phyloP scores from a whole-genome alignment of 2,888 invertebrate genomes.

The Cylindroiulus punctatus region DNA sequence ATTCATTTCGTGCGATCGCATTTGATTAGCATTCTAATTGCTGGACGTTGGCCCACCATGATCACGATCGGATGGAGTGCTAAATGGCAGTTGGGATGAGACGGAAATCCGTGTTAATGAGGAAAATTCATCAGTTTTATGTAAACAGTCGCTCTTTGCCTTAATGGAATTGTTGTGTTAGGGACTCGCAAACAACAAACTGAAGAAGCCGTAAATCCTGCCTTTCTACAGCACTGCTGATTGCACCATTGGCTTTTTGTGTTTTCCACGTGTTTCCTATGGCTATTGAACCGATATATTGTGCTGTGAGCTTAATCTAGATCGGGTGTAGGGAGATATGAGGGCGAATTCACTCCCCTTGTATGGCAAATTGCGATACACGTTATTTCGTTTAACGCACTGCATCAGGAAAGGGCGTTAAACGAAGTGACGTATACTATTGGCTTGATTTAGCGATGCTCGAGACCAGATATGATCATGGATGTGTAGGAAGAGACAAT shows the following conservation, averaged over 20 bases:
- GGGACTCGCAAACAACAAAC: background rate
- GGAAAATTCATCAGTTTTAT: background rate
- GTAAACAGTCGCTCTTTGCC: background rate
- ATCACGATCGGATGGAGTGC: background rate
- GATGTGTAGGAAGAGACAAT: too few species aligned
- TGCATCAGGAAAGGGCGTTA: too few species aligned
- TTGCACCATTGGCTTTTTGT: background rate
- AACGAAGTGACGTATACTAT: too few species aligned
- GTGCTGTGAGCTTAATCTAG: background rate
- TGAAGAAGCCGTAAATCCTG: constrained; percentile 8
- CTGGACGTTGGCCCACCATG: background rate
- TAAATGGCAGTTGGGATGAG: background rate
- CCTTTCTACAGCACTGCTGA: background rate
- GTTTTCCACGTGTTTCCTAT: background rate
- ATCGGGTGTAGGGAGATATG: too few species aligned
- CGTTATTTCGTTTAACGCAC: too few species aligned
- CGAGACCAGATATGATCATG: too few species aligned
- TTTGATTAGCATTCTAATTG: constrained; percentile 17
- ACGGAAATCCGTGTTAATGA: background rate
- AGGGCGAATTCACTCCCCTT: too few species aligned
- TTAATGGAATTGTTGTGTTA: constrained; percentile 20
- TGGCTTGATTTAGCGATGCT: too few species aligned
- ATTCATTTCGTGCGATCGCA: background rate
- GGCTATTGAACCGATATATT: background rate
- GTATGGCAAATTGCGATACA: too few species aligned